These are phyloP conservation scores for Scyliorhinus canicula DNA, from an alignment of 2,797 vertebrate species.

Conservation along the genomic window DNA sequence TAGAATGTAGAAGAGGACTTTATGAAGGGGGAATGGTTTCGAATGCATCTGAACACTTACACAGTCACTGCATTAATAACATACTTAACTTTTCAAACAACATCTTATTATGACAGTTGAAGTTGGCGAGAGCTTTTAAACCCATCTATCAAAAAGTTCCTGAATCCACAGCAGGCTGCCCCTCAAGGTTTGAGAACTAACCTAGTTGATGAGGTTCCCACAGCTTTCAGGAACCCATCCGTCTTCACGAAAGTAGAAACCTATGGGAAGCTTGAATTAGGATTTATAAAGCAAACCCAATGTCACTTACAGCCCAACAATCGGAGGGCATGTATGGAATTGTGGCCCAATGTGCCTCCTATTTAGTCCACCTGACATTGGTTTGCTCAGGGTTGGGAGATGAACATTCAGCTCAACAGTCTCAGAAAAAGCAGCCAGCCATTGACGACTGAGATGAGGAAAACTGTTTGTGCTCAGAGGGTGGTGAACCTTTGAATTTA, in stretches of 20 bases:
- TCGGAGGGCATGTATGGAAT: background rate
- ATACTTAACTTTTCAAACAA: background rate
- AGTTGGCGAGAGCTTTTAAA: no score
- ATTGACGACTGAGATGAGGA: background rate
- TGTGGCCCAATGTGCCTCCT: background rate
- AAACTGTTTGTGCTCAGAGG: background rate
- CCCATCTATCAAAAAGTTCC: background rate
- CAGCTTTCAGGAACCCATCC: no score
- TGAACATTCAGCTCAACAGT: background rate
- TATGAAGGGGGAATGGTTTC: background rate
- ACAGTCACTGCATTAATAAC: background rate
- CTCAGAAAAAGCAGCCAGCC: background rate
- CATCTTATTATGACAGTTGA: background rate
- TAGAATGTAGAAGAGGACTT: background rate
- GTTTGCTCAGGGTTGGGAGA: background rate
- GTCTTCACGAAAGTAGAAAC: no score
- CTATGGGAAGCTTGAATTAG: background rate
- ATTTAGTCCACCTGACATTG: background rate
- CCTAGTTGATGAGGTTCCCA: background rate
- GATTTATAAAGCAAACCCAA: background rate
- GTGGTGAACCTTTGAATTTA: background rate
- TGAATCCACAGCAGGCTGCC: background rate
- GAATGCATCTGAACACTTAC: background rate
- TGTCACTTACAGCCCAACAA: background rate
- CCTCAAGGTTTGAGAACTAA: background rate